A percentile compares a stretch with the other conserved stretches of the same genome.
Conservation (phyloP, 35 echinoderm and acorn worm genomes). For the Apostichopus californicus region DNA sequence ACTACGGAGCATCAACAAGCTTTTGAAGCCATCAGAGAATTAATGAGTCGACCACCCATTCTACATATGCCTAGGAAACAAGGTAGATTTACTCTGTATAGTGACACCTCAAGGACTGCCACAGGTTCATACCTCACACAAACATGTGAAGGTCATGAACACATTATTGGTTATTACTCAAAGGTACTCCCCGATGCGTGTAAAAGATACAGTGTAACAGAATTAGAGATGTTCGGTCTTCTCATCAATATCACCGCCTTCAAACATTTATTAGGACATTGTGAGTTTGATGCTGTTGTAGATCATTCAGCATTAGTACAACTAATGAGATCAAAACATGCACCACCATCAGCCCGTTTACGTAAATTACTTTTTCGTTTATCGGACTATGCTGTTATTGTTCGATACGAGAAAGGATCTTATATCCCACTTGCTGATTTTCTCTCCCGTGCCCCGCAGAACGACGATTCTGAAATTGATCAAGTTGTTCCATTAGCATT, state of each 20-base stretch:
- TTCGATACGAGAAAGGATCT: slow-evolving; percentile 60
- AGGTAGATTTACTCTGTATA: slow-evolving; percentile 43
- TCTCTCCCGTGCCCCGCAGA: slow-evolving; percentile 1
- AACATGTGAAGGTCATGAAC: no score
- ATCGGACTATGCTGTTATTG: slow-evolving; percentile 48
- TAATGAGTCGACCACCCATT: slow-evolving; percentile 49
- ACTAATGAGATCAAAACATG: slow-evolving; percentile 59
- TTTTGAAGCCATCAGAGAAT: slow-evolving; percentile 49
- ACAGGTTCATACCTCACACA: no score
- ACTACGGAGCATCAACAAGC: slow-evolving; percentile 35
- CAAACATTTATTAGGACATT: slow-evolving; percentile 47
- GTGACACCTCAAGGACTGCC: slow-evolving; percentile 37
- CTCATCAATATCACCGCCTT: slow-evolving; percentile 60
- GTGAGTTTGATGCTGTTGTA: slow-evolving; percentile 48
- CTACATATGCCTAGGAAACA: not conserved
- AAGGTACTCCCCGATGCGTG: slow-evolving; percentile 59
- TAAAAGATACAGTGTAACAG: slow-evolving; percentile 59
- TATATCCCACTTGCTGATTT: slow-evolving; percentile 53
- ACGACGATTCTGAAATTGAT: slow-evolving; percentile 61
- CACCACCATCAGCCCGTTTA: slow-evolving; percentile 36
- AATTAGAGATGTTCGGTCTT: slow-evolving; percentile 62
- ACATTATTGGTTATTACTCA: not conserved
- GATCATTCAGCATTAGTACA: slow-evolving; percentile 51
- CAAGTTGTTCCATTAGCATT: slow-evolving; percentile 44
- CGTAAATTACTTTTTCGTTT: slow-evolving; percentile 41